A percentile compares a stretch with the other conserved stretches of the same genome.
Evolutionary conservation across 2,888 invertebrate species (phyloP).

Genomic region (Dolichomitus sp.): DNA sequence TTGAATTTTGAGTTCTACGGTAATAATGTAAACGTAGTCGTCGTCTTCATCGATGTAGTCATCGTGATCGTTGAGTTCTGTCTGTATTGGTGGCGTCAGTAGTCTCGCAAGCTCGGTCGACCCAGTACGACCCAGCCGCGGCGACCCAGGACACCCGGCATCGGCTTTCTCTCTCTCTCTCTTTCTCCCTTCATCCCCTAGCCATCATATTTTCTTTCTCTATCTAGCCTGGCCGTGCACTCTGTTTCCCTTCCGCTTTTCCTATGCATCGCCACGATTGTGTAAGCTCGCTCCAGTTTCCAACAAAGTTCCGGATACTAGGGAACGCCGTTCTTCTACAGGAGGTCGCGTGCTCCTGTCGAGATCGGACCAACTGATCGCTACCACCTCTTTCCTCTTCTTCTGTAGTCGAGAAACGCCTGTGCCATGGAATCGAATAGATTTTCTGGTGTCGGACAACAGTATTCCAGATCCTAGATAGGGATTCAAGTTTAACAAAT

Average conservation of each 20-base stretch:
- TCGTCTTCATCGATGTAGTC: conserved; percentile 25
- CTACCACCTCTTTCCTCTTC: background rate
- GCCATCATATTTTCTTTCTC: conserved; percentile 2
- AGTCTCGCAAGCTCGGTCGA: conserved; percentile 27
- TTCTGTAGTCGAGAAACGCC: background rate
- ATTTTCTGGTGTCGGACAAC: background rate
- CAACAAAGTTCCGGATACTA: conserved; percentile 64
- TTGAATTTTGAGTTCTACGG: conserved; percentile 36
- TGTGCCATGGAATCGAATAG: conserved; percentile 22
- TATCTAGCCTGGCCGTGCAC: background rate
- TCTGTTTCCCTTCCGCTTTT: conserved; percentile 7
- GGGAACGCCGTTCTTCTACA: conserved; percentile 49
- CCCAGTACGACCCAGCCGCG: conserved; percentile 43
- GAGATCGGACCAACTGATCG: conserved; percentile 43
- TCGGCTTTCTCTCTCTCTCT: conserved; percentile 39
- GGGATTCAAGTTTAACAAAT: background rate
- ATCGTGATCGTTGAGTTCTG: conserved; percentile 47
- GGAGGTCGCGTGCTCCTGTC: conserved; percentile 28
- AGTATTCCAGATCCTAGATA: background rate
- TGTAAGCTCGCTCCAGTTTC: conserved; percentile 62
- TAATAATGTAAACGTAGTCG: conserved; percentile 25
- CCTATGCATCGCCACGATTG: conserved; percentile 44
- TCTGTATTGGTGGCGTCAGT: conserved; percentile 29
- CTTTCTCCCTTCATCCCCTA: conserved; percentile 5
- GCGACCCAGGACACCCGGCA: conserved; percentile 45